Evolutionary conservation across 1,140 invertebrate species (phyloP).

Genomic region (Aethina tumida): DNA sequence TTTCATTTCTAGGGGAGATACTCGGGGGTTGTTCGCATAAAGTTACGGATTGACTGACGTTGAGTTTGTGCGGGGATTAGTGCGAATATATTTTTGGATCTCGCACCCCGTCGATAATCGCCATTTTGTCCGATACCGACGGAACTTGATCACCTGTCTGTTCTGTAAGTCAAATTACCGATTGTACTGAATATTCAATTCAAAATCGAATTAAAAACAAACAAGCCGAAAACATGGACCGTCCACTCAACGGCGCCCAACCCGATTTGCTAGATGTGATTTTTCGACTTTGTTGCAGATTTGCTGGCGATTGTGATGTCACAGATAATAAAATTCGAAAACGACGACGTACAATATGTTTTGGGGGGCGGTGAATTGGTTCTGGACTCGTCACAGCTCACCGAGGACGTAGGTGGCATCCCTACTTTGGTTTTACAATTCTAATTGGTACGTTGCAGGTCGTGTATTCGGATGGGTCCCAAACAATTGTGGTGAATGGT

Average conservation of each 20-base stretch:
- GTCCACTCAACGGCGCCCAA: too few relatives aligned
- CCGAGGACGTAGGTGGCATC: background rate
- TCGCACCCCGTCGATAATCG: background rate
- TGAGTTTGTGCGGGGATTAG: background rate
- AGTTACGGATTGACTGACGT: background rate
- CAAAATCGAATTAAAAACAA: conserved; percentile 2
- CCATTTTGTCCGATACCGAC: conserved; percentile 8
- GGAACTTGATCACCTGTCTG: conserved; percentile 3
- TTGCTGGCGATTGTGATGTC: too few relatives aligned
- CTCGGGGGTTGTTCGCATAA: background rate
- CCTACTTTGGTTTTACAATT: conserved; percentile 1
- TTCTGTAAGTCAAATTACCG: conserved; percentile 15
- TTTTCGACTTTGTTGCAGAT: too few relatives aligned
- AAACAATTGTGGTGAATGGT: conserved; percentile 20
- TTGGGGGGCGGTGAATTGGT: background rate
- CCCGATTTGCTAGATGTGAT: too few relatives aligned
- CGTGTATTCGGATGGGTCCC: conserved; percentile 16
- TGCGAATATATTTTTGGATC: background rate
- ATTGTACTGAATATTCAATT: conserved; percentile 16
- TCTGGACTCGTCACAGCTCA: conserved; percentile 1
- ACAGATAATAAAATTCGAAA: background rate
- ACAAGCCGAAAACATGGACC: background rate
- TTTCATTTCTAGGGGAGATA: too few relatives aligned
- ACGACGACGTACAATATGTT: background rate
- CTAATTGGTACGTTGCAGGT: conserved; percentile 14